Conservation (phyloP, 2,113 vertebrate genomes). For the Microtus pennsylvanicus region DNA sequence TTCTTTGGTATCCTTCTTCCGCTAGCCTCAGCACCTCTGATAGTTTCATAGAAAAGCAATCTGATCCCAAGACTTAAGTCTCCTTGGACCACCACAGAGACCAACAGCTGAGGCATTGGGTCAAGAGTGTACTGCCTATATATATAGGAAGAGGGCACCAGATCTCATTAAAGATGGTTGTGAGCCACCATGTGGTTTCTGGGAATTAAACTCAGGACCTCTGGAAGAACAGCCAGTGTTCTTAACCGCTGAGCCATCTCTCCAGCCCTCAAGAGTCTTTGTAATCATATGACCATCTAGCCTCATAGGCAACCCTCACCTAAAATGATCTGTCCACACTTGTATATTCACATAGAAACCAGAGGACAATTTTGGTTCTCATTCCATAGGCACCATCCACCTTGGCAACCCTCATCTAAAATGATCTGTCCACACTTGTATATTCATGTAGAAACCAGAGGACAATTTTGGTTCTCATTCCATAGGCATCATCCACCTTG, state of each 20-base stretch:
- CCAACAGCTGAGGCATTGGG: neutral
- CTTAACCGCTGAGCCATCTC: no score
- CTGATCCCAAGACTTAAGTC: neutral
- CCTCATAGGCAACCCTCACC: neutral
- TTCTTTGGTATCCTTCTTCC: no score
- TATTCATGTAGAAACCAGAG: neutral
- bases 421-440: neutral
- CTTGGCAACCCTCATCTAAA: neutral
- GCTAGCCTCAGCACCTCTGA: neutral
- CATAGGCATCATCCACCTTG: neutral
- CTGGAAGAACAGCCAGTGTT: no score
- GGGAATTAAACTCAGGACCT: no score
- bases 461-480: neutral
- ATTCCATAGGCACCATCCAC: no score
- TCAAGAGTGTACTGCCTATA: no score
- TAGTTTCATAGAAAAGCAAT: neutral
- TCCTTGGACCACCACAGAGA: neutral
- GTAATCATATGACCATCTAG: neutral
- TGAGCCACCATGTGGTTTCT: no score
- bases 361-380: neutral
- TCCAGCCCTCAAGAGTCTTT: neutral
- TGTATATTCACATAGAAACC: no score
- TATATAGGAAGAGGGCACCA: no score
- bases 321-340: neutral
- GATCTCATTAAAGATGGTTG: no score